Percentiles rank a stretch among this genome's conserved stretches.
These are phyloP conservation scores for Etia nguti DNA, from an alignment of 2,113 vertebrate species.

Conservation along the genomic window DNA sequence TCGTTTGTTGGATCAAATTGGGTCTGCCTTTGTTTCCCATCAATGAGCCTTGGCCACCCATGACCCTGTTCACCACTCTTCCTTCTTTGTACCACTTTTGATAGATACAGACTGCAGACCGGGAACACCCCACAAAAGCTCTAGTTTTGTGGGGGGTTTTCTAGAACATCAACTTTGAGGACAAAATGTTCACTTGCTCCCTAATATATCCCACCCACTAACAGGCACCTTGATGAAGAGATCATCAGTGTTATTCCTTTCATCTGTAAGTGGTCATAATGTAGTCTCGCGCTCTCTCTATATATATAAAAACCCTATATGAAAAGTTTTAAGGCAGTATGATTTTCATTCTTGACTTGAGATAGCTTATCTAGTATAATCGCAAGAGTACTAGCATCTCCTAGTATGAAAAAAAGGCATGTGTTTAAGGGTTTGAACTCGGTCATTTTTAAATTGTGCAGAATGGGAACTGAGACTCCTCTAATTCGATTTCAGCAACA, in stretches of 20 bases:
- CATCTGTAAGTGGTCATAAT: not conserved
- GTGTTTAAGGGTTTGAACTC: not conserved
- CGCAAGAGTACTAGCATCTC: not conserved
- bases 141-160: not conserved
- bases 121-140: not conserved
- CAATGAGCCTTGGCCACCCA: not conserved
- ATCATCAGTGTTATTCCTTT: not conserved
- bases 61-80: not conserved
- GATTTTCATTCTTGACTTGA: not conserved
- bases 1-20: not conserved
- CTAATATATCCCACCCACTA: not conserved
- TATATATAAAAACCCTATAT: not conserved
- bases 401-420: not conserved
- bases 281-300: not conserved
- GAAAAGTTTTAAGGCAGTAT: not conserved
- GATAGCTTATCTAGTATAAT: not conserved
- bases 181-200: not conserved
- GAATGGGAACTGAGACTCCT: not conserved
- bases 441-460: not conserved
- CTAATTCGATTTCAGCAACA: not conserved
- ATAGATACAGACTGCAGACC: not conserved
- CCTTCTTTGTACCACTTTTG: not conserved
- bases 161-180: not conserved
- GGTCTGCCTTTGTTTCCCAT: not conserved
- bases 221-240: not conserved